phyloP scores from a whole-genome alignment of 2,888 invertebrate genomes.

The Phyto melanocephala region DNA sequence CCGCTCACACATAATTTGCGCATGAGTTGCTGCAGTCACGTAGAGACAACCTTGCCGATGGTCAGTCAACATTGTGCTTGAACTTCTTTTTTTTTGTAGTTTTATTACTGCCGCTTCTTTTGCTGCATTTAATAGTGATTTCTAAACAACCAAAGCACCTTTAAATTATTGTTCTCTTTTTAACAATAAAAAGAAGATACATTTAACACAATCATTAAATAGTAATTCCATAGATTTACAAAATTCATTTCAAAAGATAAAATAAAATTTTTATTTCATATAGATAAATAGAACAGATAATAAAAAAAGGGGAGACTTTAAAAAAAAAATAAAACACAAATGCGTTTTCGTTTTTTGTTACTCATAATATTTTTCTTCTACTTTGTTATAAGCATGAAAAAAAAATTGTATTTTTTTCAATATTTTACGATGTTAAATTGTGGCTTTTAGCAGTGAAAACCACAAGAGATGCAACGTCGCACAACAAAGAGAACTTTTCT shows the following conservation, averaged over 20 bases:
- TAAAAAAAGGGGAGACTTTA: too few species aligned
- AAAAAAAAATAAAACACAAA: slow-evolving; percentile 8
- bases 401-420: background rate
- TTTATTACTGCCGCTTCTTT: background rate
- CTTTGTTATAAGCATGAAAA: slow-evolving; percentile 11
- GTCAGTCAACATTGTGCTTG: slow-evolving; percentile 18
- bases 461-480: slow-evolving; percentile 38
- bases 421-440: slow-evolving; percentile 41
- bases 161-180: too few species aligned
- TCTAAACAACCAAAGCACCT: too few species aligned
- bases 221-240: too few species aligned
- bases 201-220: too few species aligned
- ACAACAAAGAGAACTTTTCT: background rate
- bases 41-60: slow-evolving; percentile 50
- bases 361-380: background rate
- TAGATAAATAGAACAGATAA: too few species aligned
- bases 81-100: background rate
- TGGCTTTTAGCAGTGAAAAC: slow-evolving; percentile 36
- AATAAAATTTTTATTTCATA: too few species aligned
- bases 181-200: background rate
- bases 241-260: background rate
- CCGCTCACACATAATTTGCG: slow-evolving; percentile 12
- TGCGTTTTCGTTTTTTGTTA: slow-evolving; percentile 4
- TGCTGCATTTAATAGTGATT: background rate
- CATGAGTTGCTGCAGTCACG: background rate